Evolutionary conservation across 2,888 invertebrate species (phyloP).

Genomic region (Himalopsyche japonica): DNA sequence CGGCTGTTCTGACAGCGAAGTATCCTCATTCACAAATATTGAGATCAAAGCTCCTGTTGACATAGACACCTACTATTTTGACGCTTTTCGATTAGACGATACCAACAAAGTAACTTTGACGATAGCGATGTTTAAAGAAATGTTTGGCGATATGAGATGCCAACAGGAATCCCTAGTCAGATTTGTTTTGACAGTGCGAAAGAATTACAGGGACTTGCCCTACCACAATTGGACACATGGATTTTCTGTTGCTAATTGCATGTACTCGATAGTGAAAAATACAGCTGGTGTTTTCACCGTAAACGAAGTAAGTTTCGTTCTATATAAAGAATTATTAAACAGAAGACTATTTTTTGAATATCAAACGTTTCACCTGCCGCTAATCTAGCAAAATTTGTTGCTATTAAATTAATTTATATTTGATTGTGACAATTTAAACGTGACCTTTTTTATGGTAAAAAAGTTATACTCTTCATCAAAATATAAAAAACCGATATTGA

Average conservation of each 20-base stretch:
- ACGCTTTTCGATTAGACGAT: conserved; percentile 71
- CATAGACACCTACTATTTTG: conserved; percentile 68
- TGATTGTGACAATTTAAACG: no score
- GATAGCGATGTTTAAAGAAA: conserved; percentile 75
- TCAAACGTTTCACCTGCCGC: no score
- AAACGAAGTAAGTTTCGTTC: conserved; percentile 60
- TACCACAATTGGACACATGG: conserved; percentile 91
- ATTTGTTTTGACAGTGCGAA: conserved; percentile 80
- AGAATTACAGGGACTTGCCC: conserved; percentile 81
- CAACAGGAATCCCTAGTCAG: conserved; percentile 69
- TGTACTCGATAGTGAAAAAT: conserved; percentile 74
- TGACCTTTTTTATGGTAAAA: no score
- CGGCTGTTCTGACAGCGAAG: conserved; percentile 75
- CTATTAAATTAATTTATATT: no score
- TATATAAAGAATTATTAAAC: no score
- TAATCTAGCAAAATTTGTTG: no score
- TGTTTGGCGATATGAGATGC: conserved; percentile 70
- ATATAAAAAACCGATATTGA: no score
- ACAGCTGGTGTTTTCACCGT: conserved; percentile 59
- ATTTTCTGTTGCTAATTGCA: conserved; percentile 83
- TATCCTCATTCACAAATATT: conserved; percentile 47
- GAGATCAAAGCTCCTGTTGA: conserved; percentile 44
- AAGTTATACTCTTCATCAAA: no score
- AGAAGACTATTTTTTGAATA: no score
- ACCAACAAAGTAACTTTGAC: conserved; percentile 73